Evolutionary conservation across 2,888 invertebrate species (phyloP).

Genomic region (Saturnia pavonia): DNA sequence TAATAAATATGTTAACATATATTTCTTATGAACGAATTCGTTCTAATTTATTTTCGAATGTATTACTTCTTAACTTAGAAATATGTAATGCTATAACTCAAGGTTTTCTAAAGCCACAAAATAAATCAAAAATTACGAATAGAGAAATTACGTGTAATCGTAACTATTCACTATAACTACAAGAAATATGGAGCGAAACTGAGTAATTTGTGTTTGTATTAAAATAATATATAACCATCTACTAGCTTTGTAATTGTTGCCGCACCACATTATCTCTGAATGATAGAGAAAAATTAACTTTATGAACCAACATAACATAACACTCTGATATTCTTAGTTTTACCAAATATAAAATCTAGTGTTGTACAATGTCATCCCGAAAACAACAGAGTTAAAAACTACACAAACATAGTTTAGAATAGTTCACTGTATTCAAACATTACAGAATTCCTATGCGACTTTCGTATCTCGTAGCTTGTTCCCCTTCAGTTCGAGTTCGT

Average conservation of each 20-base stretch:
- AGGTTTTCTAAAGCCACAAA: too few species aligned
- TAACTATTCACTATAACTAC: too few species aligned
- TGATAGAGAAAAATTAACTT: not conserved
- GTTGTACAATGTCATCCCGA: not conserved
- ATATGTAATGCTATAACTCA: too few species aligned
- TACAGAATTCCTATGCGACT: conserved; percentile 10
- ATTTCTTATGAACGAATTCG: not conserved
- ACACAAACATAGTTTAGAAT: not conserved
- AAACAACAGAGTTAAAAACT: not conserved
- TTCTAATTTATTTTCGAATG: too few species aligned
- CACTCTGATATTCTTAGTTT: not conserved
- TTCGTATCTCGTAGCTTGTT: conserved; percentile 31
- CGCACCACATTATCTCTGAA: not conserved
- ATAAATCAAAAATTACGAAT: too few species aligned
- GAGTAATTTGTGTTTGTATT: not conserved
- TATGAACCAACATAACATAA: not conserved
- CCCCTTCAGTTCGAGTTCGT: conserved; percentile 28
- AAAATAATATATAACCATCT: not conserved
- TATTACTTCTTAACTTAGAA: too few species aligned
- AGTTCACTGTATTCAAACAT: not conserved
- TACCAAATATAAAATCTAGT: not conserved
- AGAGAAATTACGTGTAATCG: too few species aligned
- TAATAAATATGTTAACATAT: not conserved
- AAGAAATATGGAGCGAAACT: too few species aligned
- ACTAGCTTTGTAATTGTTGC: not conserved